Evolutionary conservation across 1,140 invertebrate genomes (phyloP).

Genomic region (Eulimnadia texana): DNA sequence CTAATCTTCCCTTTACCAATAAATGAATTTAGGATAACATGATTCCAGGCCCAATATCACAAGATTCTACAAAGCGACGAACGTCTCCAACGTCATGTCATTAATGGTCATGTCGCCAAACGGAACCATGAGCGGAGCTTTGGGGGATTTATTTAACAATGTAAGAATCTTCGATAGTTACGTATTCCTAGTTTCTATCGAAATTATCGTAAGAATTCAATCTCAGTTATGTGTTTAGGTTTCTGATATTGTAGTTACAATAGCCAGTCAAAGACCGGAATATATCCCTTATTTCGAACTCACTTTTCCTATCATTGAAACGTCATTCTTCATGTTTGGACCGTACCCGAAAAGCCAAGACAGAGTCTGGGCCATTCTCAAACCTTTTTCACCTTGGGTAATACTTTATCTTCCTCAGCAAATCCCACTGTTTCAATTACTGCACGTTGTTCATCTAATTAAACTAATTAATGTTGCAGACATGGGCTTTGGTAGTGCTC

Average conservation of each 20-base stretch:
- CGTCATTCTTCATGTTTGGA: not conserved
- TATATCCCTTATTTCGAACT: not conserved
- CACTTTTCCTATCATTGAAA: not conserved
- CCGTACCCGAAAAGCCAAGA: not conserved
- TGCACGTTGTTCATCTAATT: too few species aligned
- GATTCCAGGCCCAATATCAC: too few species aligned
- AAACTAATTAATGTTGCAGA: not conserved
- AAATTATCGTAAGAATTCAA: too few species aligned
- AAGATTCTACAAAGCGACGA: too few species aligned
- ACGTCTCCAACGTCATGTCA: too few species aligned
- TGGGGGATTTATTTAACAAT: too few species aligned
- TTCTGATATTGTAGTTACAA: not conserved
- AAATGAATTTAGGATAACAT: too few species aligned
- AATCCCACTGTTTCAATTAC: not conserved
- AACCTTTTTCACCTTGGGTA: not conserved
- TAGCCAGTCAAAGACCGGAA: not conserved
- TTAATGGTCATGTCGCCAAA: too few species aligned
- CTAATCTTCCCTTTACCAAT: too few species aligned
- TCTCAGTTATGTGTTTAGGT: not conserved
- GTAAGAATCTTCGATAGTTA: too few species aligned
- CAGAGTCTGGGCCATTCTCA: not conserved
- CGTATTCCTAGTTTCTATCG: too few species aligned
- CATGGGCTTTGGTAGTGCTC: not conserved
- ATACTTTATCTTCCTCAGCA: not conserved
- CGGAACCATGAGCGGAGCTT: too few species aligned